These are phyloP conservation scores for Campoplex capitator DNA, from an alignment of 2,888 invertebrate species.

Conservation along the genomic window DNA sequence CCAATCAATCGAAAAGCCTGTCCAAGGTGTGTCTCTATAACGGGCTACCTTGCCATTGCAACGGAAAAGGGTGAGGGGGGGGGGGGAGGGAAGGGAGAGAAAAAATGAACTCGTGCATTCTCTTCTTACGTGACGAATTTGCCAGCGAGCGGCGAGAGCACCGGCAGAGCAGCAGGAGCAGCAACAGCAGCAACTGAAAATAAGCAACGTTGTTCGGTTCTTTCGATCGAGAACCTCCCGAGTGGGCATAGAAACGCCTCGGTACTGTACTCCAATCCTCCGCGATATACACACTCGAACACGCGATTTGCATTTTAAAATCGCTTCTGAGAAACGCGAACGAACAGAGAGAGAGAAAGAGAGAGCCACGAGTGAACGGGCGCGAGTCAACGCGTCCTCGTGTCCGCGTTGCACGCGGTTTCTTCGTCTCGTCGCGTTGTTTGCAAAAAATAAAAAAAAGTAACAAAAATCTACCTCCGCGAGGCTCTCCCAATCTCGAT, in stretches of 20 bases:
- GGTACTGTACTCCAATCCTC: slow-evolving; percentile 46
- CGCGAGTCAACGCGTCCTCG: slow-evolving; percentile 55
- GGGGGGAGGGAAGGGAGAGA: neutral
- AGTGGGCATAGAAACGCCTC: slow-evolving; percentile 61
- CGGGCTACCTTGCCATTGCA: slow-evolving; percentile 47
- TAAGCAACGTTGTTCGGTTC: slow-evolving; percentile 46
- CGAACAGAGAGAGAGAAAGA: slow-evolving; percentile 17
- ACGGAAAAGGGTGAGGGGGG: slow-evolving; percentile 11
- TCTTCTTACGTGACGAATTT: slow-evolving; percentile 79
- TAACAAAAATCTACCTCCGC: slow-evolving; percentile 29
- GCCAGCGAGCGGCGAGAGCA: neutral
- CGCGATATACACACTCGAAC: slow-evolving; percentile 48
- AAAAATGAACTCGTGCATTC: slow-evolving; percentile 62
- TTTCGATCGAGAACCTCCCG: slow-evolving; percentile 55
- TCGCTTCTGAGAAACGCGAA: slow-evolving; percentile 77
- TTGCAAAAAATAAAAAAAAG: neutral
- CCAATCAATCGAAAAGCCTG: neutral
- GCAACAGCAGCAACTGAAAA: slow-evolving; percentile 5
- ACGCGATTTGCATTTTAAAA: slow-evolving; percentile 81
- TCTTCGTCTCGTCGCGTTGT: neutral
- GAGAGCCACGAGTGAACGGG: slow-evolving; percentile 31
- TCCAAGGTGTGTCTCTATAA: slow-evolving; percentile 26
- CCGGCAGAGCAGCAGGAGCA: no score
- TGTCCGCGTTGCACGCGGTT: slow-evolving; percentile 45
- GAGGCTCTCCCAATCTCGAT: slow-evolving; percentile 61